Evolutionary conservation across 2,797 vertebrate species (phyloP).

Genomic region (Emydoidea blandingii): DNA sequence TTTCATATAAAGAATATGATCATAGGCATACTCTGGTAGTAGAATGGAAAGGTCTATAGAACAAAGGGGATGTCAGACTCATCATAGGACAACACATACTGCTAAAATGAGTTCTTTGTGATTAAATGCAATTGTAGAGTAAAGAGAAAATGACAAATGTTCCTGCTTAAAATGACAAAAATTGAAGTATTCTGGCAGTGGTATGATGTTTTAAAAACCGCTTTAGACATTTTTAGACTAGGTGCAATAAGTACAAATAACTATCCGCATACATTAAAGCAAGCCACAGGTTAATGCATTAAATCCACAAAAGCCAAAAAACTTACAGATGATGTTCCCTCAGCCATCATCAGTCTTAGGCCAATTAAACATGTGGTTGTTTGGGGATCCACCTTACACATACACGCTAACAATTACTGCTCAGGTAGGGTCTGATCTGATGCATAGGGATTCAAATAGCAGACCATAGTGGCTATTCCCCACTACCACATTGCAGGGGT

Average conservation of each 20-base stretch:
- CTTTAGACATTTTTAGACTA: background rate
- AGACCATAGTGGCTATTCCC: background rate
- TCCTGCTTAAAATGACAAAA: slow-evolving; percentile 9
- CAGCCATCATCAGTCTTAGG: background rate
- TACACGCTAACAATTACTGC: background rate
- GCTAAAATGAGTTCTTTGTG: slow-evolving; percentile 36
- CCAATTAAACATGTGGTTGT: background rate
- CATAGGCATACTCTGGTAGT: background rate
- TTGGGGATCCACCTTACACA: background rate
- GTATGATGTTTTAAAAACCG: background rate
- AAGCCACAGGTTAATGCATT: background rate
- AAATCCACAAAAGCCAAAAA: background rate
- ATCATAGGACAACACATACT: slow-evolving; percentile 47
- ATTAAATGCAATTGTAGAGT: background rate
- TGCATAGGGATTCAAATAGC: background rate
- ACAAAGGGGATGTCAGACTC: slow-evolving; percentile 59
- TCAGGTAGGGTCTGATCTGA: background rate
- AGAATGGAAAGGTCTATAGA: slow-evolving; percentile 39
- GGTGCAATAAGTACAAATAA: background rate
- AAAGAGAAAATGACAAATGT: slow-evolving; percentile 47
- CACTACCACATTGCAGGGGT: background rate
- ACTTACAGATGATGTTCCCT: background rate
- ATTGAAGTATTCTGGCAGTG: background rate
- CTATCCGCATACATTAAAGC: background rate
- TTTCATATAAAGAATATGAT: slow-evolving; percentile 52